Base-by-base conservation (phyloP, 1,140 invertebrate genomes). In the Papilio glaucus region DNA sequence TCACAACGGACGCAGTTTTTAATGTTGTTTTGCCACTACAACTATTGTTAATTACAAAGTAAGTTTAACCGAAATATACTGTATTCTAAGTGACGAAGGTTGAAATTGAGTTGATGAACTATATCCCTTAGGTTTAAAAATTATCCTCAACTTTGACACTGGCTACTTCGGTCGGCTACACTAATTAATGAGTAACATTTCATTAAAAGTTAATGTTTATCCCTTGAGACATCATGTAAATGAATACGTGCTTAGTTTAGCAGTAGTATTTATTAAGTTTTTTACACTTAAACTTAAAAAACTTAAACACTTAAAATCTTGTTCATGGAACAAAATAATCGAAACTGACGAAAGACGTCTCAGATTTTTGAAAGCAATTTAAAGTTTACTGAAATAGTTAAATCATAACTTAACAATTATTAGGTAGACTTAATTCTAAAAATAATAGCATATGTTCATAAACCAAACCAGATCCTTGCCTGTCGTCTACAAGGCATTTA, bases 131-230 rank as follows among this genome's bases (percentile, higher is more conserved):
- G 2, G 49, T 57, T 57, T 4, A 57, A 26, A 57, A 26, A 26
- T 57, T 57, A 57, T 12, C 21, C 24, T 57, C 49, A 57, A 57
- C 49, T 57, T 57, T 57, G 21, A 6, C 49, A 57, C 10, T 26
- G 21, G 24, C 21, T 21, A 57, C 24, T 57, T 57, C 21, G 49
- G 2, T 33, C 29, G 21, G 24, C 49, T 9, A 57, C 49, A 57
- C 21, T 26, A 57, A 26, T 57, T 57, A 24, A 57, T 57, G 49
- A 57, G 8, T 57, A 57, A 57, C 49, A 57, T 57, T 57, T 26
- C 49, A 24, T 4, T 57, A 13, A 57, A 53, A 8, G 1, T 12
- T 57, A 57, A 24, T 57, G 10, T 57, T 24, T 24, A 24, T 24
- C 18, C 9, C 45, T 15, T 9, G 21, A 24, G 49, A 57, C 21